A percentile compares a stretch with the other conserved stretches of the same genome.
phyloP scores from a whole-genome alignment of 2,797 vertebrate species.

The Liasis olivaceus region DNA sequence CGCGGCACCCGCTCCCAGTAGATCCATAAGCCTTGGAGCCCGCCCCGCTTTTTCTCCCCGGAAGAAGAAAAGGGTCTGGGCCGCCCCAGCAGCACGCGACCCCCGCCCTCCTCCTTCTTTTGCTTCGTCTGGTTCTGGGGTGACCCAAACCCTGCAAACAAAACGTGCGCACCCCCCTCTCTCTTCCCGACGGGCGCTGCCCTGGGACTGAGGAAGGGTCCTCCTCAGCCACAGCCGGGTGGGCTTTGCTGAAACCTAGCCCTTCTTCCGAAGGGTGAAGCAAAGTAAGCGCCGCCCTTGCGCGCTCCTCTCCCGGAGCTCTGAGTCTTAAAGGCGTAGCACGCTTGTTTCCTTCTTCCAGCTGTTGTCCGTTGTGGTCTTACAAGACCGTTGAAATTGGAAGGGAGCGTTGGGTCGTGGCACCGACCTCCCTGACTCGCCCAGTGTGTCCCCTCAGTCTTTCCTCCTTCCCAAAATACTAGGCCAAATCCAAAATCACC shows the following conservation, averaged over 20 bases:
- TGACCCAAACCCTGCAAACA: not conserved
- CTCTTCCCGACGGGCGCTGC: not conserved
- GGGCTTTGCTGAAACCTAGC: not conserved
- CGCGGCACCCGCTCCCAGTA: not conserved
- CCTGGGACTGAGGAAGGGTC: no score
- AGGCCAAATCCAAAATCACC: not conserved
- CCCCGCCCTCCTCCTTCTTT: not conserved
- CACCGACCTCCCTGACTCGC: fast-evolving
- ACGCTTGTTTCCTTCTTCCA: not conserved
- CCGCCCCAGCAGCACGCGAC: not conserved
- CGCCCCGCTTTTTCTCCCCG: not conserved
- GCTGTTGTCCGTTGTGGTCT: not conserved
- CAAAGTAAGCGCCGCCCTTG: not conserved
- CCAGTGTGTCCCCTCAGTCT: not conserved
- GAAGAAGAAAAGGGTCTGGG: not conserved
- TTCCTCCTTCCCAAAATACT: not conserved
- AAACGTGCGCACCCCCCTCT: not conserved
- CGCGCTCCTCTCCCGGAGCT: not conserved
- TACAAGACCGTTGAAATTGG: not conserved
- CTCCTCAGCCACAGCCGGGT: not conserved
- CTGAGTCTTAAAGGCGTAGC: not conserved
- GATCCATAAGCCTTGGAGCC: not conserved
- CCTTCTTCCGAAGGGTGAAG: not conserved
- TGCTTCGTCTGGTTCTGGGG: not conserved
- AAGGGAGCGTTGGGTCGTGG: no score